A percentile compares a stretch with the other conserved stretches of the same genome.
These are phyloP conservation scores for Dorcus parallelipipedus DNA, from an alignment of 2,888 invertebrate genomes.

Conservation along the genomic window DNA sequence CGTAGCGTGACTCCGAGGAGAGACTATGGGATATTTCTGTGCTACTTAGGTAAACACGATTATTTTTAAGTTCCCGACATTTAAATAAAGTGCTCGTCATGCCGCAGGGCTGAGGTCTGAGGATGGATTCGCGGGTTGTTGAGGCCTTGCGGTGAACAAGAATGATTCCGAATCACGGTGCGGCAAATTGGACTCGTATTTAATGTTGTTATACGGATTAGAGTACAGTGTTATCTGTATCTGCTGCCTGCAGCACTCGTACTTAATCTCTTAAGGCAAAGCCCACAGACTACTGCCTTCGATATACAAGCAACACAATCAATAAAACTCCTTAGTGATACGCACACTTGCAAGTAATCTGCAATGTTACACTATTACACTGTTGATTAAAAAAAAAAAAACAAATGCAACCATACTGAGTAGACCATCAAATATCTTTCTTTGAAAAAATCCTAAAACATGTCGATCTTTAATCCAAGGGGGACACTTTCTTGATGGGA, in stretches of 20 bases:
- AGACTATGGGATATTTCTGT: constrained; percentile 31
- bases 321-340: too few species aligned
- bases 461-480: too few species aligned
- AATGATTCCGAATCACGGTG: constrained; percentile 47
- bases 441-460: too few species aligned
- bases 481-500: too few species aligned
- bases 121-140: constrained; percentile 33
- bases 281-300: constrained; percentile 20
- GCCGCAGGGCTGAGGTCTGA: constrained; percentile 31
- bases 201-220: constrained; percentile 55
- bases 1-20: constrained; percentile 31
- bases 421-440: too few species aligned
- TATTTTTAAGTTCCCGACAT: constrained; percentile 36
- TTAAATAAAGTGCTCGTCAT: constrained; percentile 32
- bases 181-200: constrained; percentile 55
- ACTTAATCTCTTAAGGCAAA: constrained; percentile 44
- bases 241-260: constrained; percentile 45
- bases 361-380: too few species aligned
- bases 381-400: too few species aligned
- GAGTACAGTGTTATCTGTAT: constrained; percentile 32
- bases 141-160: constrained; percentile 41
- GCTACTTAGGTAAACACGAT: constrained; percentile 36
- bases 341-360: too few species aligned
- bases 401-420: too few species aligned
- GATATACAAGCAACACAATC: not conserved